Conservation (phyloP, 2,888 invertebrate genomes). For the Gastracanthus pulcherrimus region DNA sequence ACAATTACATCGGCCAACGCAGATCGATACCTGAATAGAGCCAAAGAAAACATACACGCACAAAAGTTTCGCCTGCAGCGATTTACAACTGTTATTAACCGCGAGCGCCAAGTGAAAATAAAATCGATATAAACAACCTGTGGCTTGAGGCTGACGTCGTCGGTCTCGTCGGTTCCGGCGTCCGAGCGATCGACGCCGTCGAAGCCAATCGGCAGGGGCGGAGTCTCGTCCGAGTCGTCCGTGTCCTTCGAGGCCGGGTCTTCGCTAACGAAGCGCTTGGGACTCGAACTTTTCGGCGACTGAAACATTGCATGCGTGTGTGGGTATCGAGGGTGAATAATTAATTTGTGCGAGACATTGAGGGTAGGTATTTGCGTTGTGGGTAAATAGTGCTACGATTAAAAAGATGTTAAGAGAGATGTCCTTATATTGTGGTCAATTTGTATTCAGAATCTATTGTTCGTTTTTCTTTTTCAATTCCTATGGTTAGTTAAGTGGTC, state of each 20-base stretch:
- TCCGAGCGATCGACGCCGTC: slow-evolving; percentile 19
- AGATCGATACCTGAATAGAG: not conserved
- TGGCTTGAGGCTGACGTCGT: slow-evolving; percentile 44
- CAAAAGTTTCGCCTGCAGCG: no score
- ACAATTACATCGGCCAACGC: no score
- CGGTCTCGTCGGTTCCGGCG: slow-evolving; percentile 36
- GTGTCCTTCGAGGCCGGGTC: not conserved
- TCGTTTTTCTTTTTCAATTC: no score
- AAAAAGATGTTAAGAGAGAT: no score
- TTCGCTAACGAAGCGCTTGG: slow-evolving; percentile 14
- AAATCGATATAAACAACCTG: slow-evolving; percentile 46
- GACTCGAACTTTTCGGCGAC: slow-evolving; percentile 38
- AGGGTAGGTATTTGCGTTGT: not conserved
- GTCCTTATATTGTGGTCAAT: no score
- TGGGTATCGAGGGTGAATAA: no score
- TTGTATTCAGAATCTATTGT: no score
- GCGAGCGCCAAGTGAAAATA: no score
- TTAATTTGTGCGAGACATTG: not conserved
- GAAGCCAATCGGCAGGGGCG: slow-evolving; percentile 49
- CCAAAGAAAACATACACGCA: not conserved
- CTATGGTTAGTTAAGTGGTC: no score
- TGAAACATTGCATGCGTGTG: not conserved
- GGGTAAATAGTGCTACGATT: no score
- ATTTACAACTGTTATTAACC: no score
- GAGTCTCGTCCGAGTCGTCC: slow-evolving; percentile 29